phyloP scores from a whole-genome alignment of 2,888 invertebrate genomes.

The Drosophila tripunctata region DNA sequence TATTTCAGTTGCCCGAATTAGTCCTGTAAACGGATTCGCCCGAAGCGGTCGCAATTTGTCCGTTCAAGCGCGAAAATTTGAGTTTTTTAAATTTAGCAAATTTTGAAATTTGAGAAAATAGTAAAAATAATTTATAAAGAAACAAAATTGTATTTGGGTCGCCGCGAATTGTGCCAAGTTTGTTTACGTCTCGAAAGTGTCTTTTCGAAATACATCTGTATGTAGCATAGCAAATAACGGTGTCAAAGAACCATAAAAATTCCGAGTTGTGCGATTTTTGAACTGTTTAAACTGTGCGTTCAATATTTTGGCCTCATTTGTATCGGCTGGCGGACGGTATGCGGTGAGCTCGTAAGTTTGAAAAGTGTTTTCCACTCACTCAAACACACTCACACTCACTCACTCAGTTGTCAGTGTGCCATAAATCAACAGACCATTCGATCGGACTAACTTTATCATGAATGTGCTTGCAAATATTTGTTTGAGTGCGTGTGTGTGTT shows the following conservation, averaged over 20 bases:
- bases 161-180: constrained; percentile 29
- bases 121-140: not conserved
- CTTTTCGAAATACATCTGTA: constrained; percentile 13
- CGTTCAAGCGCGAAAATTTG: not conserved
- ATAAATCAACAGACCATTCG: constrained; percentile 41
- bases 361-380: constrained; percentile 22
- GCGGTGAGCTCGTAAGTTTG: constrained; percentile 41
- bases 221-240: not conserved
- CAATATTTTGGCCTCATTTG: constrained; percentile 28
- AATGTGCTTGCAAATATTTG: constrained; percentile 34
- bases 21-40: constrained; percentile 69
- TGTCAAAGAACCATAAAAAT: constrained; percentile 9
- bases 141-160: constrained; percentile 21
- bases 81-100: too few species aligned
- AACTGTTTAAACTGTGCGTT: too few species aligned
- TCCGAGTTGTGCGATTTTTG: constrained; percentile 1
- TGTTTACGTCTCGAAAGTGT: constrained; percentile 41
- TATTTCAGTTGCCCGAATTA: constrained; percentile 45
- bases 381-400: too few species aligned
- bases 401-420: constrained; percentile 11
- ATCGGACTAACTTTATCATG: constrained; percentile 34
- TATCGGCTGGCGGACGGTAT: constrained; percentile 18
- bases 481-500: constrained; percentile 26
- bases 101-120: constrained; percentile 6
- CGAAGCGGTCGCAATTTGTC: constrained; percentile 55